Percentiles rank a stretch among this genome's conserved stretches.
Evolutionary conservation across 2,113 vertebrate genomes (phyloP).

Genomic region (Scatophagus argus): DNA sequence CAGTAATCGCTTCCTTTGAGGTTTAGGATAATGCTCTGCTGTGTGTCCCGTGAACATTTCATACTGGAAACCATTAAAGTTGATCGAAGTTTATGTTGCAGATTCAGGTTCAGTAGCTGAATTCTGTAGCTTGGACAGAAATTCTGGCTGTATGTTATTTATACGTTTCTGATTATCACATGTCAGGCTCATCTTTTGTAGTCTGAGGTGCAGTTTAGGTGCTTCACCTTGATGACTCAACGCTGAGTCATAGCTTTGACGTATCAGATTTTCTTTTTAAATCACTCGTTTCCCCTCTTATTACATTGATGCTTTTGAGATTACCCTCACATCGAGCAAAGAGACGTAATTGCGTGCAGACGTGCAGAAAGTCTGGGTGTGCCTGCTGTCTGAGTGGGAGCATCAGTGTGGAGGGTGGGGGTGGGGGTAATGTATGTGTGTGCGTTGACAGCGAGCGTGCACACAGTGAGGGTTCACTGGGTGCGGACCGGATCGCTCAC

Average conservation of each 20-base stretch:
- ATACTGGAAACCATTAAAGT: neutral
- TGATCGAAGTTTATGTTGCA: neutral
- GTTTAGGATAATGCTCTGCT: slow-evolving; percentile 26
- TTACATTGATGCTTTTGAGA: neutral
- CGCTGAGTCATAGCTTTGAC: slow-evolving; percentile 68
- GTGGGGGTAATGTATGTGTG: slow-evolving; percentile 43
- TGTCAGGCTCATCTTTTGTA: slow-evolving; percentile 3
- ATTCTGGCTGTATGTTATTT: neutral
- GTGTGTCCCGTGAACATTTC: slow-evolving; percentile 22
- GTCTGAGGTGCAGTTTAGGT: slow-evolving; percentile 26
- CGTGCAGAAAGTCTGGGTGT: slow-evolving; percentile 68
- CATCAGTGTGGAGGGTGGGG: slow-evolving; percentile 22
- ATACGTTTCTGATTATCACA: neutral
- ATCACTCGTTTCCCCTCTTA: slow-evolving; percentile 4
- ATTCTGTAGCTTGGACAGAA: neutral
- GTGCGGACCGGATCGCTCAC: slow-evolving; percentile 68
- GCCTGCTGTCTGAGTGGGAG: slow-evolving; percentile 63
- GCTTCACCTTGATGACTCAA: slow-evolving; percentile 67
- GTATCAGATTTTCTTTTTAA: slow-evolving; percentile 32
- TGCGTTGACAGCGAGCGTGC: slow-evolving; percentile 51
- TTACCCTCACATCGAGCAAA: neutral
- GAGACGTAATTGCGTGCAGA: slow-evolving; percentile 4
- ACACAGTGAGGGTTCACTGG: slow-evolving; percentile 70
- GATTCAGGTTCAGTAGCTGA: neutral
- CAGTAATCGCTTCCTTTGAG: slow-evolving; percentile 18